Conservation (phyloP, 2,888 invertebrate species). For the Opisthograptis luteolata region DNA sequence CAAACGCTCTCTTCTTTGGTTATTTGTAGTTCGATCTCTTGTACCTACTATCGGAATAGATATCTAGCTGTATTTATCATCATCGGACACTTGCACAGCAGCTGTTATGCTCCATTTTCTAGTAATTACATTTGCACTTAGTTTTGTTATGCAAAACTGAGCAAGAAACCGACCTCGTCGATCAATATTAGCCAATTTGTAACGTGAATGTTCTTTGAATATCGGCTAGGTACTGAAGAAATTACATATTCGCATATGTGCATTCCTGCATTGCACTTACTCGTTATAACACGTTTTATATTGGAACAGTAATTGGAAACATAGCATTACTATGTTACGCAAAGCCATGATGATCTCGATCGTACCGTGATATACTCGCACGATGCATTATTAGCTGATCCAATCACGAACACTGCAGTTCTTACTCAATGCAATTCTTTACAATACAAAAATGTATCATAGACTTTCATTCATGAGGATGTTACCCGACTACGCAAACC, state of each 20-base stretch:
- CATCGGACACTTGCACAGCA: conserved; percentile 55
- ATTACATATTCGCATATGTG: conserved; percentile 40
- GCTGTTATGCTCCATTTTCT: conserved; percentile 67
- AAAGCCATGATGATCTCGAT: conserved; percentile 28
- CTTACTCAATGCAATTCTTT: conserved; percentile 19
- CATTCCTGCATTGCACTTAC: conserved; percentile 29
- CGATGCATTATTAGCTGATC: conserved; percentile 22
- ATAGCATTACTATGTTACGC: conserved; percentile 22
- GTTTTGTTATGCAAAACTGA: conserved; percentile 63
- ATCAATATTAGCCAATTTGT: conserved; percentile 58
- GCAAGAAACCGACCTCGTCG: conserved; percentile 56
- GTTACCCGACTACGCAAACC: background rate
- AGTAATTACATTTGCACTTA: conserved; percentile 69
- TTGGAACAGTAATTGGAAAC: conserved; percentile 15
- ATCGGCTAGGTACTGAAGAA: conserved; percentile 42
- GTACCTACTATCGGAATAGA: too few relatives aligned
- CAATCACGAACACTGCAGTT: conserved; percentile 21
- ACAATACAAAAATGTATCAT: too few relatives aligned
- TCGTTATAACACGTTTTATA: conserved; percentile 24
- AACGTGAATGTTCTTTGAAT: conserved; percentile 64
- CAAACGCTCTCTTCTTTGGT: background rate
- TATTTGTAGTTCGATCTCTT: conserved; percentile 37
- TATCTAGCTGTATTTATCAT: conserved; percentile 38
- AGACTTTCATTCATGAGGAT: background rate
- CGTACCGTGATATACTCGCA: conserved; percentile 24